Conservation (phyloP, 2,113 vertebrate species). For the Oncorhynchus clarkii region DNA sequence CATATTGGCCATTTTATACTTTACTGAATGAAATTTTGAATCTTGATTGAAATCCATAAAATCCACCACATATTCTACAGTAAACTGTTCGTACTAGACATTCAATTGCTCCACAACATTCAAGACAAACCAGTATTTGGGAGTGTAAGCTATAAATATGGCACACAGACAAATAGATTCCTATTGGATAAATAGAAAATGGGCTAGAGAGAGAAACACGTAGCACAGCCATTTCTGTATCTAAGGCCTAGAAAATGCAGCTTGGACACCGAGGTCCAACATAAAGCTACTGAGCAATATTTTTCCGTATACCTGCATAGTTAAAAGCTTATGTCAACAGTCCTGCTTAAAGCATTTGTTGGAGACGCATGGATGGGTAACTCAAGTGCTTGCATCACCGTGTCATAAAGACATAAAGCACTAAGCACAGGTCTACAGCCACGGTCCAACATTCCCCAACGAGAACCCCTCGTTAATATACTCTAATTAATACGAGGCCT, state of each 20-base stretch:
- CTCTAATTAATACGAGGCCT: too few relatives aligned
- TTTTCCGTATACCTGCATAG: slow-evolving; percentile 56
- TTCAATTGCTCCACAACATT: slow-evolving; percentile 44
- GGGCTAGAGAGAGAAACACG: slow-evolving; percentile 21
- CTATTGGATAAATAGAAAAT: slow-evolving; percentile 22
- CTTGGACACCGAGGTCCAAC: slow-evolving; percentile 16
- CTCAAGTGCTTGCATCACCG: slow-evolving; percentile 56
- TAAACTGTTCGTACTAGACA: slow-evolving; percentile 6
- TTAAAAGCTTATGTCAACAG: slow-evolving; percentile 45
- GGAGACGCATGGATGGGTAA: slow-evolving; percentile 12
- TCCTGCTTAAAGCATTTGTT: slow-evolving; percentile 33
- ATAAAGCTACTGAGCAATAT: slow-evolving; percentile 42
- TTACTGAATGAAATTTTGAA: neutral
- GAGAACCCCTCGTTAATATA: too few relatives aligned
- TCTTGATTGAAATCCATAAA: neutral
- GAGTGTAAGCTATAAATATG: slow-evolving; percentile 5
- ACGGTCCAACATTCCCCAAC: neutral
- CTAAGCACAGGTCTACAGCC: slow-evolving; percentile 7
- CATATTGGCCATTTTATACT: neutral
- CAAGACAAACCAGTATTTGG: slow-evolving; percentile 14
- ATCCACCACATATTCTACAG: neutral
- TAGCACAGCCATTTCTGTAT: slow-evolving; percentile 34
- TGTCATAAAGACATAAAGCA: slow-evolving; percentile 53
- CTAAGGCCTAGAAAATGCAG: slow-evolving; percentile 19
- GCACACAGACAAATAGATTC: slow-evolving; percentile 38